phyloP scores from a whole-genome alignment of 2,113 vertebrate genomes.

The Chloebia gouldiae region DNA sequence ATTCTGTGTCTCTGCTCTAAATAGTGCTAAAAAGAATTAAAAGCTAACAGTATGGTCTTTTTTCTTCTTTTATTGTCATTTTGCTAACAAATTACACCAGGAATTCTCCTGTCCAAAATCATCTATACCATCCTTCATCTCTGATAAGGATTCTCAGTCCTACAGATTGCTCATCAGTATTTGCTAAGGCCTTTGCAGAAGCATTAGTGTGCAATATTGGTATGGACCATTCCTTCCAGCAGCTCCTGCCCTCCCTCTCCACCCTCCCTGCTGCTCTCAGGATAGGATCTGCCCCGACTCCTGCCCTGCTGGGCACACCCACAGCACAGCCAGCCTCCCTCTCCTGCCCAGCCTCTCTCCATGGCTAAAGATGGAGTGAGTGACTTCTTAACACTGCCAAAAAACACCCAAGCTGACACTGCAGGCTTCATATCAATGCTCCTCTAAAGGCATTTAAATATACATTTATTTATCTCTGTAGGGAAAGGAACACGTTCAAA shows the following conservation, averaged over 20 bases:
- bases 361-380: not conserved
- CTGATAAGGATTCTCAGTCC: not conserved
- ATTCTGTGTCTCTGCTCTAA: not conserved
- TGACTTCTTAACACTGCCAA: not conserved
- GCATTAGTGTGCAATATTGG: not conserved
- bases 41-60: not conserved
- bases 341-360: not conserved
- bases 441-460: not conserved
- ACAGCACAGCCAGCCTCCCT: not conserved
- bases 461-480: not conserved
- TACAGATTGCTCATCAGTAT: not conserved
- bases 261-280: accelerated
- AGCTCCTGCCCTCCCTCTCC: not conserved
- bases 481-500: not conserved
- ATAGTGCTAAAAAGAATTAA: not conserved
- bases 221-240: not conserved
- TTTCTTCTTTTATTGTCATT: not conserved
- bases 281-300: not conserved
- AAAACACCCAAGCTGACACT: not conserved
- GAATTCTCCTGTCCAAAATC: not conserved
- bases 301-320: not conserved
- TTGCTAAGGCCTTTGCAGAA: not conserved
- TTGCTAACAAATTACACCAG: not conserved
- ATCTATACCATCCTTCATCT: not conserved
- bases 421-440: not conserved